phyloP scores from a whole-genome alignment of 2,113 vertebrate species.

The Isurus oxyrinchus region DNA sequence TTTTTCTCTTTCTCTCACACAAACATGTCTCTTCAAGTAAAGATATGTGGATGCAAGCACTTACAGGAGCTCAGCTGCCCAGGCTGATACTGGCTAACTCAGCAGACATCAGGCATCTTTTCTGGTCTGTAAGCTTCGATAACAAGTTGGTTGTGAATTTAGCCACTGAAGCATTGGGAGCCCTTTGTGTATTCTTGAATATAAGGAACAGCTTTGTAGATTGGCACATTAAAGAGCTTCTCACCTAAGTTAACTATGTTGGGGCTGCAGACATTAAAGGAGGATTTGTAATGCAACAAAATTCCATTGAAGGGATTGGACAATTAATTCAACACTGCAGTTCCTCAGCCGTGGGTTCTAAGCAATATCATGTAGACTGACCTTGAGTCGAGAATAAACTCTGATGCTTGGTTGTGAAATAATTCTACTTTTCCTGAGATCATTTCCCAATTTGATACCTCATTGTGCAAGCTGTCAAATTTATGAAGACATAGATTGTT shows the following conservation, averaged over 20 bases:
- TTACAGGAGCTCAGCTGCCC: background rate
- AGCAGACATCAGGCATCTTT: background rate
- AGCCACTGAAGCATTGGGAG: background rate
- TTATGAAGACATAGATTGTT: background rate
- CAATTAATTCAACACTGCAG: background rate
- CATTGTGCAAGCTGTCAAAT: background rate
- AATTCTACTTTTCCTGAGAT: background rate
- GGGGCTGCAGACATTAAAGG: background rate
- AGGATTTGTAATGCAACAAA: background rate
- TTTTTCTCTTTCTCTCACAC: background rate
- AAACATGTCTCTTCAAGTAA: background rate
- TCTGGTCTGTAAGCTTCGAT: background rate
- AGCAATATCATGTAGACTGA: background rate
- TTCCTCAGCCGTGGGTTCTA: background rate
- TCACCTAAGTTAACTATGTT: background rate
- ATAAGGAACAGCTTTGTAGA: background rate
- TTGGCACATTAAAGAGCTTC: background rate
- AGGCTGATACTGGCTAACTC: background rate
- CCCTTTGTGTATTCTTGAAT: background rate
- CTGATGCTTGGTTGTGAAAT: background rate
- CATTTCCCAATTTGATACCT: background rate
- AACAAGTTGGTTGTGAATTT: background rate
- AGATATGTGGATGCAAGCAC: background rate
- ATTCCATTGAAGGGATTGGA: background rate
- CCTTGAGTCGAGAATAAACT: background rate